phyloP scores from a whole-genome alignment of 2,113 vertebrate species.

The Lamprotornis superbus region DNA sequence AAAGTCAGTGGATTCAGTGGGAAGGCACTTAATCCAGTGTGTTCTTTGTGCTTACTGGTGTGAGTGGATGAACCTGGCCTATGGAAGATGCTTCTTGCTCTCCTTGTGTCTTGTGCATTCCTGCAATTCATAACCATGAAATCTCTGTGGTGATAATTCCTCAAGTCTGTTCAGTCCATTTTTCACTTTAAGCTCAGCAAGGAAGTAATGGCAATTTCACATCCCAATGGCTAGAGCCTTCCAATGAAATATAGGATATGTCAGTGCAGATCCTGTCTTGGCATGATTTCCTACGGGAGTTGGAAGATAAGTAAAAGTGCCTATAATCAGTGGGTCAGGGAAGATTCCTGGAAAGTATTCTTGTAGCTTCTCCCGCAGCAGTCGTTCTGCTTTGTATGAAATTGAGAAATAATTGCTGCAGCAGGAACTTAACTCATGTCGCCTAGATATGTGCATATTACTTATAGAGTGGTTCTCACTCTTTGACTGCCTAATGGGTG shows the following conservation, averaged over 20 bases:
- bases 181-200: background rate
- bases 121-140: background rate
- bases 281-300: background rate
- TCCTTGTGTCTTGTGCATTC: background rate
- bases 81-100: background rate
- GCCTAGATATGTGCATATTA: background rate
- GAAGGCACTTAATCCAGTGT: background rate
- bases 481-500: background rate
- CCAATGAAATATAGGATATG: background rate
- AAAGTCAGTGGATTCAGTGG: background rate
- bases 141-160: background rate
- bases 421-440: background rate
- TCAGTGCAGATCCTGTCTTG: background rate
- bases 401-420: background rate
- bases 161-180: background rate
- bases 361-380: background rate
- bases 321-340: background rate
- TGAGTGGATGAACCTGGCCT: background rate
- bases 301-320: background rate
- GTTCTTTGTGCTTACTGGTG: background rate
- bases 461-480: background rate
- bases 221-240: background rate
- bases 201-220: background rate
- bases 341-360: background rate
- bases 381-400: background rate